These are phyloP conservation scores for Zaprionus ornatus DNA, from an alignment of 1,140 invertebrate species.

Conservation along the genomic window DNA sequence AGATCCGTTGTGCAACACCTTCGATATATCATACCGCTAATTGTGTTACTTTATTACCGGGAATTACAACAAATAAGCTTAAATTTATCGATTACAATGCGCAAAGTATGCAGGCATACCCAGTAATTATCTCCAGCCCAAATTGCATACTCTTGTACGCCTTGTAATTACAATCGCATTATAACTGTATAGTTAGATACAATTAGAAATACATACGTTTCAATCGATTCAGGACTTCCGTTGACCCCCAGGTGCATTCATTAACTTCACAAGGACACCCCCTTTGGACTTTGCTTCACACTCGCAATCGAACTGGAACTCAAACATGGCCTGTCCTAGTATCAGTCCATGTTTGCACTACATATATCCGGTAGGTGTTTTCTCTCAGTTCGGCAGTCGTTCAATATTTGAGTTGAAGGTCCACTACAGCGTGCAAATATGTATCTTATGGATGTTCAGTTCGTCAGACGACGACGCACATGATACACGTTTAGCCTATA, in stretches of 20 bases:
- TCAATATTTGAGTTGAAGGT: conserved; percentile 61
- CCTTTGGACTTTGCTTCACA: conserved; percentile 1
- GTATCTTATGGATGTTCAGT: conserved; percentile 37
- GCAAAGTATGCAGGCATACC: not conserved
- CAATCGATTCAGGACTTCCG: not conserved
- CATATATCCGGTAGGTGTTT: conserved; percentile 15
- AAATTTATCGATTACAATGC: not conserved
- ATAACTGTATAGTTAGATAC: not conserved
- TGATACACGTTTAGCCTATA: conserved; percentile 10
- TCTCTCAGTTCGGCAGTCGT: conserved; percentile 9
- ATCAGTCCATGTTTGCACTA: not conserved
- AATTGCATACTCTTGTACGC: not conserved
- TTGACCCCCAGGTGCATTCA: not conserved
- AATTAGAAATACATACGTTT: not conserved
- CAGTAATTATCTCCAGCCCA: conserved; percentile 14
- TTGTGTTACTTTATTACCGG: conserved; percentile 8
- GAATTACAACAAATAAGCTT: conserved; percentile 2
- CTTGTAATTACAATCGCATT: conserved; percentile 11
- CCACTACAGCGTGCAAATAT: conserved; percentile 48
- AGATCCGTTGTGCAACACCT: not conserved
- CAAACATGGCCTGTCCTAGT: not conserved
- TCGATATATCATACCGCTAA: conserved; percentile 1
- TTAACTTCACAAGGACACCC: conserved; percentile 1
- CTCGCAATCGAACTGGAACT: not conserved
- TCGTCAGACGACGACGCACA: conserved; percentile 9